These are phyloP conservation scores for Solenopsis fugax DNA, from an alignment of 1,140 invertebrate genomes.

Conservation along the genomic window DNA sequence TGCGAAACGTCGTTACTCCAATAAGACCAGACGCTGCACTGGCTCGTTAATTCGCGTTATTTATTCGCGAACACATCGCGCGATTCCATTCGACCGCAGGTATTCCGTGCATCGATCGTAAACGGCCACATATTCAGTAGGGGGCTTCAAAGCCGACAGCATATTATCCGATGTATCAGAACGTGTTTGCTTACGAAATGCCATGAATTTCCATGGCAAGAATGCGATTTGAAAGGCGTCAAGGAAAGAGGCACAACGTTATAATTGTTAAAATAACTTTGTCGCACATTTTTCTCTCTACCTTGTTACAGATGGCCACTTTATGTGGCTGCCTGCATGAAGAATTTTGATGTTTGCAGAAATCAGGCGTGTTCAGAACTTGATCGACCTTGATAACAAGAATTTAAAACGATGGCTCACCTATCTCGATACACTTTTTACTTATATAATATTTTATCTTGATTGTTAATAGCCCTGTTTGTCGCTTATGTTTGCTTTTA, in stretches of 20 bases:
- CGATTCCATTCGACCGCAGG: constrained; percentile 2
- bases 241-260: neutral
- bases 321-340: neutral
- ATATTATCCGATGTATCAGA: constrained; percentile 22
- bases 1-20: neutral
- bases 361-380: neutral
- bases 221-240: constrained; percentile 25
- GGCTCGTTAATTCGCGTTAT: constrained; percentile 40
- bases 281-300: neutral
- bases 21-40: neutral
- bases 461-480: neutral
- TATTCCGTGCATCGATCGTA: constrained; percentile 26
- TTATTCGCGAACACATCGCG: constrained; percentile 8
- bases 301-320: neutral
- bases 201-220: constrained; percentile 13
- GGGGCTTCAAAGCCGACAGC: neutral
- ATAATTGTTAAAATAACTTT: neutral
- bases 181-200: constrained; percentile 27
- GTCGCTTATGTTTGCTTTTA: neutral
- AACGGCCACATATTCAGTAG: neutral
- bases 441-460: neutral
- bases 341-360: neutral
- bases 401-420: neutral
- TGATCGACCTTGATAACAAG: neutral
- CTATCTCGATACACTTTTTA: neutral